These are phyloP conservation scores for Oostethus manadensis DNA, from an alignment of 2,113 vertebrate genomes.

Conservation along the genomic window DNA sequence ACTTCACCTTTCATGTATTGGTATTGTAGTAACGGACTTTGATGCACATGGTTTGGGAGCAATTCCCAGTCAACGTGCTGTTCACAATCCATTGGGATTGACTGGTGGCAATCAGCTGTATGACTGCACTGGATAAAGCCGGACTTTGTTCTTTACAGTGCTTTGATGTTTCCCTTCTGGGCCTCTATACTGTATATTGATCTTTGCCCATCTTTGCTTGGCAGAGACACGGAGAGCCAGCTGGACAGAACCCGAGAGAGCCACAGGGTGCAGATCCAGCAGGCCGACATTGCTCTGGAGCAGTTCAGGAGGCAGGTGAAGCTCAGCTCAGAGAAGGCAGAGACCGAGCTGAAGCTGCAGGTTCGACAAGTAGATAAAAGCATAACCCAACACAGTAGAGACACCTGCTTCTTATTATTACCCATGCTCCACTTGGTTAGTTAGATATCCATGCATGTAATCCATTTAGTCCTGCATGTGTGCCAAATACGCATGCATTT, in stretches of 20 bases:
- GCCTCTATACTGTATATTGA: background rate
- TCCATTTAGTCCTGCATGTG: background rate
- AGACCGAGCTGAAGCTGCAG: conserved; percentile 89
- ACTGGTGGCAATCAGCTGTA: no score
- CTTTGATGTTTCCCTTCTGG: background rate
- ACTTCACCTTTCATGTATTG: no score
- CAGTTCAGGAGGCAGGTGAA: conserved; percentile 93
- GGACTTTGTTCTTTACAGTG: background rate
- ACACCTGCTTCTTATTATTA: conserved; percentile 12
- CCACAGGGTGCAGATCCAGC: conserved; percentile 84
- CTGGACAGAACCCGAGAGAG: conserved; percentile 77
- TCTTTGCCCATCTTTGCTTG: conserved; percentile 52
- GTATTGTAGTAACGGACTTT: no score
- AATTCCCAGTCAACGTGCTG: no score
- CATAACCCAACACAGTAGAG: background rate
- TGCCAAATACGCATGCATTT: background rate
- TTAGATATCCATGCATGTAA: background rate
- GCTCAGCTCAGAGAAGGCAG: conserved; percentile 88
- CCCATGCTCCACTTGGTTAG: background rate
- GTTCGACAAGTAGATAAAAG: conserved; percentile 51
- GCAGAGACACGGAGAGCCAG: conserved; percentile 87
- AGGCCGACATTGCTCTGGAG: conserved; percentile 86
- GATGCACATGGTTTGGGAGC: no score
- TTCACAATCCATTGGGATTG: no score
- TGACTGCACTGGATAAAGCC: no score